Evolutionary conservation across 2,888 invertebrate genomes (phyloP).

Genomic region (Ennomos fuscantarius): DNA sequence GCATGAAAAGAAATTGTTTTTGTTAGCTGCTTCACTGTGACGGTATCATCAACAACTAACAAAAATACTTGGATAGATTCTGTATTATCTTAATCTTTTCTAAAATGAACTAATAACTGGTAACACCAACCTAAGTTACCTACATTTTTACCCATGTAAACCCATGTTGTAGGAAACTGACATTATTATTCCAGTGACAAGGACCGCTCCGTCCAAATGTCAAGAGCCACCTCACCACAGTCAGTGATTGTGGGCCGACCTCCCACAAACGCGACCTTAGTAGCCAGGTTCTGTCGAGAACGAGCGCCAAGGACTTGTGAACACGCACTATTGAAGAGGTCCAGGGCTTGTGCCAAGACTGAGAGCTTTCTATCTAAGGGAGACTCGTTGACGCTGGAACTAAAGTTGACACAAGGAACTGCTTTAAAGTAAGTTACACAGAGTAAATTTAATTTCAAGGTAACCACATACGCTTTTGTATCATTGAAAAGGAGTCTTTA

Average conservation of each 20-base stretch:
- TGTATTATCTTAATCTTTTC: too few relatives aligned
- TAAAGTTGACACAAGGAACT: constrained; percentile 92
- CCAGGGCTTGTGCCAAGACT: constrained; percentile 91
- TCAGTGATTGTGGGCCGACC: constrained; percentile 84
- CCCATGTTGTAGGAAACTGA: too few relatives aligned
- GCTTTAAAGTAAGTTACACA: constrained; percentile 88
- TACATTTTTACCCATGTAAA: too few relatives aligned
- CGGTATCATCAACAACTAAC: too few relatives aligned
- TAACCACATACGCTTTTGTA: too few relatives aligned
- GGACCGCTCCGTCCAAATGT: constrained; percentile 79
- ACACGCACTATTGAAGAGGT: constrained; percentile 88
- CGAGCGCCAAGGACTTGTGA: constrained; percentile 93
- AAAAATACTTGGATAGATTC: too few relatives aligned
- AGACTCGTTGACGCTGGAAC: constrained; percentile 91
- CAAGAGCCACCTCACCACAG: constrained; percentile 77
- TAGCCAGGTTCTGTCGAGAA: constrained; percentile 93
- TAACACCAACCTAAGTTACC: too few relatives aligned
- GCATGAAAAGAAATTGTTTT: too few relatives aligned
- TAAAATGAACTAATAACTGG: too few relatives aligned
- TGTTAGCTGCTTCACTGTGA: too few relatives aligned
- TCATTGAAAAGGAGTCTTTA: too few relatives aligned
- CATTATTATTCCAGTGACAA: constrained; percentile 68
- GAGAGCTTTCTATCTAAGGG: constrained; percentile 94
- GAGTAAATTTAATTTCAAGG: too few relatives aligned
- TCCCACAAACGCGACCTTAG: constrained; percentile 89